These are phyloP conservation scores for Chondrosia reniformis DNA, from an alignment of 37 sponge, comb jelly and placozoan genomes.

Conservation along the genomic window DNA sequence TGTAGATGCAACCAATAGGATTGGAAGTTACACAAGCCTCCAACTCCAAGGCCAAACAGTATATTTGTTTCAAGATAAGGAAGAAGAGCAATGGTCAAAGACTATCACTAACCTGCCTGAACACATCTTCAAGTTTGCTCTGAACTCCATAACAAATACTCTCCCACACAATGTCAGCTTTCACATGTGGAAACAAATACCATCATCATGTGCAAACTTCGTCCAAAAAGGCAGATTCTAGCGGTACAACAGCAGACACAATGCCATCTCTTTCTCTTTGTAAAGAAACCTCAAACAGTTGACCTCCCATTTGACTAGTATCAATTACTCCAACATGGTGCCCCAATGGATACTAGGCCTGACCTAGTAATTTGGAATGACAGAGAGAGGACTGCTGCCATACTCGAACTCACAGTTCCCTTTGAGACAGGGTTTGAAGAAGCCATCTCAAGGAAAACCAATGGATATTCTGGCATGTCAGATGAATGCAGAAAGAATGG, in stretches of 20 bases:
- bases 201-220: background rate
- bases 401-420: background rate
- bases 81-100: background rate
- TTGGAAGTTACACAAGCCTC: background rate
- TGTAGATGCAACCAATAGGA: background rate
- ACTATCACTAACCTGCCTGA: background rate
- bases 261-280: background rate
- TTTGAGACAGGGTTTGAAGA: background rate
- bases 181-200: background rate
- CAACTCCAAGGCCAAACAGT: background rate
- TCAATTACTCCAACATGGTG: background rate
- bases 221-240: background rate
- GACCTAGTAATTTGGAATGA: background rate
- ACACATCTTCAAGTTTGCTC: too few relatives aligned
- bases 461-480: background rate
- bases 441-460: conserved; percentile 1
- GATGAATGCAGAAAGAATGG: background rate
- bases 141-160: too few relatives aligned
- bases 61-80: background rate
- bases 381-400: background rate
- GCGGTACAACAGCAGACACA: background rate
- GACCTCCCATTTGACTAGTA: background rate
- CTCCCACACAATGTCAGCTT: too few relatives aligned
- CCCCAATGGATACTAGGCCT: background rate
- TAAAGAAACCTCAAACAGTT: background rate